Evolutionary conservation across 2,797 vertebrate genomes (phyloP).

Genomic region (Xiphorhynchus erythropygius): DNA sequence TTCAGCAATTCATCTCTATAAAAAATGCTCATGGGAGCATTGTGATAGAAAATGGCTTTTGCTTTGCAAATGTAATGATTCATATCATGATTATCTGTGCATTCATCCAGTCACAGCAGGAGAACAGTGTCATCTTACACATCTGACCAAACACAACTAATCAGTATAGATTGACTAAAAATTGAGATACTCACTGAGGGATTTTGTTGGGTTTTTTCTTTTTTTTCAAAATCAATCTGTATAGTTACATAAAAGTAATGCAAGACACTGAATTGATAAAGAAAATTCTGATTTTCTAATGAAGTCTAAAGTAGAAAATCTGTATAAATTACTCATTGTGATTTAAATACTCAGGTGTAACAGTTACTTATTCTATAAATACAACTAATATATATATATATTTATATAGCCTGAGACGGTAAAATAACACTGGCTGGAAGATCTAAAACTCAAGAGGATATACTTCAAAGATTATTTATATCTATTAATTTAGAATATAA

Average conservation of each 20-base stretch:
- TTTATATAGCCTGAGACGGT: not conserved
- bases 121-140: constrained; percentile 34
- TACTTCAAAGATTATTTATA: not conserved
- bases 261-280: not conserved
- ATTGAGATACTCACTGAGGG: not conserved
- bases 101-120: not conserved
- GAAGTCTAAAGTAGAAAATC: not conserved
- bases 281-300: not conserved
- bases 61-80: constrained; percentile 47
- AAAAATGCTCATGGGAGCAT: not conserved
- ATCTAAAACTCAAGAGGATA: not conserved
- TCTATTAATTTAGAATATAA: not conserved
- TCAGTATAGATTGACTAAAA: not conserved
- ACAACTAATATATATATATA: not conserved
- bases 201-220: not conserved
- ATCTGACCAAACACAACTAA: constrained; percentile 40
- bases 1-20: not conserved
- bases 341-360: not conserved
- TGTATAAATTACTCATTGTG: not conserved
- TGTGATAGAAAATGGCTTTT: constrained; percentile 28
- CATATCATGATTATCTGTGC: not conserved
- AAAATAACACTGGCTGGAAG: not conserved
- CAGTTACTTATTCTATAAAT: not conserved
- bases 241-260: not conserved
- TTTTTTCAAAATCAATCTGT: not conserved